Conservation (phyloP, 2,113 vertebrate species). For the Ptilonorhynchus violaceus region DNA sequence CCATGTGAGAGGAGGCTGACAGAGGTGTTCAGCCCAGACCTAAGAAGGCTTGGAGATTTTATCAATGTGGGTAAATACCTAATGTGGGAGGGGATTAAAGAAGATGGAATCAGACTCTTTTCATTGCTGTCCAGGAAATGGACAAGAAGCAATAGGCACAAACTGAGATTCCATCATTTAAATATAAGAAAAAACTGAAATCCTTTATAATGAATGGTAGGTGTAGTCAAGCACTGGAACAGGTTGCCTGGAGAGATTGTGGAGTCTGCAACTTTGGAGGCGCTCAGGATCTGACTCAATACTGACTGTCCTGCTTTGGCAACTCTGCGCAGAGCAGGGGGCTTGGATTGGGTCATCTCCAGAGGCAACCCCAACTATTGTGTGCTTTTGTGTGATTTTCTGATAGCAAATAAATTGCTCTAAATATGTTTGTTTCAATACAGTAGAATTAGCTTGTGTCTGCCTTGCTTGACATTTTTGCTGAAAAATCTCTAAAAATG, state of each 20-base stretch:
- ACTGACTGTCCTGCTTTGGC: background rate
- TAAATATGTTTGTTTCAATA: background rate
- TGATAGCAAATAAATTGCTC: background rate
- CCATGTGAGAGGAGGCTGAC: background rate
- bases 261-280: background rate
- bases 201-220: accelerated
- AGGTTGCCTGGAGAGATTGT: background rate
- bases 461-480: background rate
- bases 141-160: background rate
- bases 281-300: background rate
- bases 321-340: background rate
- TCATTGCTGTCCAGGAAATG: background rate
- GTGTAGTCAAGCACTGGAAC: background rate
- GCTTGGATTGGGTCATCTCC: background rate
- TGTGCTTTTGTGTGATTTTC: background rate
- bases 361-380: background rate
- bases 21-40: background rate
- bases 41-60: background rate
- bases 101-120: background rate
- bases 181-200: background rate
- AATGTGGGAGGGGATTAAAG: background rate
- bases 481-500: background rate
- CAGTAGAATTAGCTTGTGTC: background rate
- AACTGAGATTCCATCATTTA: background rate
- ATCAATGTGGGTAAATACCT: background rate